Evolutionary conservation across 2,113 vertebrate species (phyloP).

Genomic region (Vidua macroura): DNA sequence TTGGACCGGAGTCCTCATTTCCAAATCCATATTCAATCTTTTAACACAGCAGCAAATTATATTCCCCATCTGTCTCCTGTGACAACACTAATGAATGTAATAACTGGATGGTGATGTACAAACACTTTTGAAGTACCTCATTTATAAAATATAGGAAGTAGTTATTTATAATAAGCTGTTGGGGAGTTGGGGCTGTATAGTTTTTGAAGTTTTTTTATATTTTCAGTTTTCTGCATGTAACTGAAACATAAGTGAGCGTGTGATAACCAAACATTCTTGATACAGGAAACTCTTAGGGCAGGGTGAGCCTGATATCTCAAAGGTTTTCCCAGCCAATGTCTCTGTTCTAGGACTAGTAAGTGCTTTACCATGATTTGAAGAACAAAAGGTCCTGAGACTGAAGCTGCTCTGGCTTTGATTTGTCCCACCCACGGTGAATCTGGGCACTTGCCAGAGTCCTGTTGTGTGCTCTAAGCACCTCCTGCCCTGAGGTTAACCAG

Average conservation of each 20-base stretch:
- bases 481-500: not conserved
- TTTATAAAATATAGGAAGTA: not conserved
- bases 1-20: not conserved
- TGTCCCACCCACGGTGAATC: not conserved
- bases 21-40: constrained; percentile 23
- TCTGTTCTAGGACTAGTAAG: not conserved
- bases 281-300: not conserved
- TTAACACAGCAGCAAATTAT: constrained; percentile 49
- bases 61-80: constrained; percentile 5
- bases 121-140: not conserved
- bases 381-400: not conserved
- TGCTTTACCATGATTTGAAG: not conserved
- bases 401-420: not conserved
- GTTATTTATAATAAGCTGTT: not conserved
- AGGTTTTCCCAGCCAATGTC: not conserved
- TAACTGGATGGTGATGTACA: not conserved
- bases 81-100: not conserved
- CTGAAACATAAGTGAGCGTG: not conserved
- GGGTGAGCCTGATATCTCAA: not conserved
- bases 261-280: not conserved
- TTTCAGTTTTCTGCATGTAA: not conserved
- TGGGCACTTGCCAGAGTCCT: not conserved
- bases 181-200: not conserved
- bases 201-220: not conserved
- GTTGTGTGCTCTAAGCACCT: not conserved